Percentiles rank a stretch among this genome's conserved stretches.
Evolutionary conservation across 2,113 vertebrate species (phyloP).

Genomic region (Formicarius rufipectus): DNA sequence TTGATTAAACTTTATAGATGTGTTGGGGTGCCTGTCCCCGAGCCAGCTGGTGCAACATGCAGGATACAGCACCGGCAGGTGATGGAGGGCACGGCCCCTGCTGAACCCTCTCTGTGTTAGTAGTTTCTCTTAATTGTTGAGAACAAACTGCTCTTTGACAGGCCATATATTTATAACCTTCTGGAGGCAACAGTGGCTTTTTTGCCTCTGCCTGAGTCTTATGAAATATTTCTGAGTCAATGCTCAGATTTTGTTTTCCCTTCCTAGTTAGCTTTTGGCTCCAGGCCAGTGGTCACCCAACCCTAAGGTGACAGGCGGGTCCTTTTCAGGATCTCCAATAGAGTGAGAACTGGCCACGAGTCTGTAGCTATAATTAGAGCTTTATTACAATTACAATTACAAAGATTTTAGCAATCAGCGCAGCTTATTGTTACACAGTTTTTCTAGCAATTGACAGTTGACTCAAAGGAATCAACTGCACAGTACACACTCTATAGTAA

Average conservation of each 20-base stretch:
- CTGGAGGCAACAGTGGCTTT: background rate
- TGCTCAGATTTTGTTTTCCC: background rate
- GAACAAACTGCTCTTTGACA: background rate
- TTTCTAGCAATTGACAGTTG: background rate
- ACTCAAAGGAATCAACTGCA: too few species aligned
- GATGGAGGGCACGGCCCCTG: background rate
- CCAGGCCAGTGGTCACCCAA: background rate
- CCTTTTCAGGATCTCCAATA: background rate
- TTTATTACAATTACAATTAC: background rate
- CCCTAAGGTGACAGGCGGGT: background rate
- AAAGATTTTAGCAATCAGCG: background rate
- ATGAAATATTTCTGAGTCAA: background rate
- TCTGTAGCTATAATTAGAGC: background rate
- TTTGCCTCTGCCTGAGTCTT: background rate
- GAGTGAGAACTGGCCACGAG: background rate
- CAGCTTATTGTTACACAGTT: background rate
- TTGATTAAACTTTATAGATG: background rate
- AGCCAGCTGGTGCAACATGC: background rate
- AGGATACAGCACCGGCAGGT: background rate
- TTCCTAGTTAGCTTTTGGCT: background rate
- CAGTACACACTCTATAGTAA: too few species aligned
- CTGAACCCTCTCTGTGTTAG: background rate
- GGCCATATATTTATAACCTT: background rate
- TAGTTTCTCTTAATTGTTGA: background rate
- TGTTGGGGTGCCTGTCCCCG: fast-evolving